Percentiles rank a stretch among this genome's conserved stretches.
These are phyloP conservation scores for Ariolimax columbianus DNA, from an alignment of 2,888 invertebrate species.

Conservation along the genomic window DNA sequence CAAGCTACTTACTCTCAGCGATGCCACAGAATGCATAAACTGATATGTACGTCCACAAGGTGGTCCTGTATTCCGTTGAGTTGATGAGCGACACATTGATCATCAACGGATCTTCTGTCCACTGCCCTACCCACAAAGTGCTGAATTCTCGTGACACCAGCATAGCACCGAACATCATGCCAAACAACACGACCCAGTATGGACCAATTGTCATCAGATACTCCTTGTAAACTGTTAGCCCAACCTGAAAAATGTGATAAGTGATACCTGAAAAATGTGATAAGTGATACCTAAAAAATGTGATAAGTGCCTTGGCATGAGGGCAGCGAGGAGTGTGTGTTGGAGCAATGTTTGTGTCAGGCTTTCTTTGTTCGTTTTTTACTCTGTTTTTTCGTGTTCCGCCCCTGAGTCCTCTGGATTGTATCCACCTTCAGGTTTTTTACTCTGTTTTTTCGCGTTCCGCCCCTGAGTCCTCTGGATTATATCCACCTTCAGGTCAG, in stretches of 20 bases:
- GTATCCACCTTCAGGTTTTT: no score
- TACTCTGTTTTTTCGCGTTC: no score
- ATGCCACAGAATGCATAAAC: background rate
- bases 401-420: no score
- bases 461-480: no score
- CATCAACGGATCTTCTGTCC: constrained; percentile 39
- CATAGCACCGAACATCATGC: background rate
- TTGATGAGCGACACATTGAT: background rate
- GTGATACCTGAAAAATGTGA: no score
- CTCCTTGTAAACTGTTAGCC: constrained; percentile 8
- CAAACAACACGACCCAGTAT: background rate
- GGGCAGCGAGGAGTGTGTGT: no score
- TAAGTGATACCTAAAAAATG: no score
- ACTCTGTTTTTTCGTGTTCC: no score
- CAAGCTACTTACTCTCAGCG: background rate
- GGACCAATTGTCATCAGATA: constrained; percentile 23
- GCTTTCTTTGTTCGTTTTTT: no score
- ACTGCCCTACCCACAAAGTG: constrained; percentile 11
- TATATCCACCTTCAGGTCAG: no score
- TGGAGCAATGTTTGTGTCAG: no score
- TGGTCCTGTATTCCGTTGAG: constrained; percentile 19
- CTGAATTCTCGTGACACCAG: background rate
- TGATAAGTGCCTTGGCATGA: no score
- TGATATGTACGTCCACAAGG: constrained; percentile 11
- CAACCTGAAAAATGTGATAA: constrained; percentile 12